A percentile compares a stretch with the other conserved stretches of the same genome.
phyloP scores from a whole-genome alignment of 2,888 invertebrate species.

The Acanthoscelides obtectus region DNA sequence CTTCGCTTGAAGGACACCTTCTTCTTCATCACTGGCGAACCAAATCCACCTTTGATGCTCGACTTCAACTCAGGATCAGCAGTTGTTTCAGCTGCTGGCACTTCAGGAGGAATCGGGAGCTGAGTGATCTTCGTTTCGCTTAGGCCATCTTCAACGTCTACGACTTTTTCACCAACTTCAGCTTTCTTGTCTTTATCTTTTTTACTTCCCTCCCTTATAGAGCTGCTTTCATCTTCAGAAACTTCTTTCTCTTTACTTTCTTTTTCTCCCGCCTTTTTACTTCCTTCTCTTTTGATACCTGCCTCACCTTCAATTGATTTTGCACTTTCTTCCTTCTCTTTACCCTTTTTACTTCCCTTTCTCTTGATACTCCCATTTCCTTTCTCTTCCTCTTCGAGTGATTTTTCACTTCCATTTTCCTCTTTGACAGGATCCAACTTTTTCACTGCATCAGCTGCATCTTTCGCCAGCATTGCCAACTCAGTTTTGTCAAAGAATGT shows the following conservation, averaged over 20 bases:
- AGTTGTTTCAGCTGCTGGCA: constrained; percentile 15
- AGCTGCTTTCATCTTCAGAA: too few relatives aligned
- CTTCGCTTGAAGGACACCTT: constrained; percentile 44
- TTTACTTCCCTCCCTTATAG: too few relatives aligned
- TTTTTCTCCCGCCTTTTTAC: neutral
- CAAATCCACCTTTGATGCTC: constrained; percentile 27
- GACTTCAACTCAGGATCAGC: constrained; percentile 27
- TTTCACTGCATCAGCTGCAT: constrained; percentile 34
- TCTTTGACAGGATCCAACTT: constrained; percentile 29
- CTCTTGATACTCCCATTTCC: neutral
- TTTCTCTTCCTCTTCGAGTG: constrained; percentile 11
- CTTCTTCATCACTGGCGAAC: constrained; percentile 39
- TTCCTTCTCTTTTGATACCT: neutral
- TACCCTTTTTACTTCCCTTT: neutral
- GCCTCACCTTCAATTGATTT: neutral
- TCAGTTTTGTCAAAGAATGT: constrained; percentile 33
- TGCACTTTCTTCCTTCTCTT: neutral
- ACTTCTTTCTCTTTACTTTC: neutral
- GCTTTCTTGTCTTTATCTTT: neutral
- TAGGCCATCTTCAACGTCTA: constrained; percentile 45
- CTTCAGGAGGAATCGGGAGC: constrained; percentile 13
- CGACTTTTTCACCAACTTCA: constrained; percentile 22
- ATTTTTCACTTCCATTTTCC: constrained; percentile 24
- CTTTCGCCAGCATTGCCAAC: constrained; percentile 39
- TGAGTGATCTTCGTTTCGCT: constrained; percentile 29